These are phyloP conservation scores for Sebastes nivosus DNA, from an alignment of 2,797 vertebrate species.

Conservation along the genomic window DNA sequence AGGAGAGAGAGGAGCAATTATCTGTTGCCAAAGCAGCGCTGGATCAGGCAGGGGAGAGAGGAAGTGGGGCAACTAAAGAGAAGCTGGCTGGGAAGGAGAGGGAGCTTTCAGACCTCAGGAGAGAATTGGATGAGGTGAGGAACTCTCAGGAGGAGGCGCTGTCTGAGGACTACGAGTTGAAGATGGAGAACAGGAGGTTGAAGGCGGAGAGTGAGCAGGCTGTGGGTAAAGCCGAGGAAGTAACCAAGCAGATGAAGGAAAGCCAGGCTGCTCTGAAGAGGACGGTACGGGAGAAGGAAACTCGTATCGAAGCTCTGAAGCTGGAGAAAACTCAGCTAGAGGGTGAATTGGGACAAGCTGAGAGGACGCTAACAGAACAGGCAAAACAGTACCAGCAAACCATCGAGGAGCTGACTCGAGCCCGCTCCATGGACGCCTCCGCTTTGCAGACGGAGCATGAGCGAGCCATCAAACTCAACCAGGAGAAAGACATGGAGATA, in stretches of 20 bases:
- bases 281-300: slow-evolving; percentile 85
- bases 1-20: slow-evolving; percentile 84
- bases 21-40: slow-evolving; percentile 69
- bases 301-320: slow-evolving; percentile 87
- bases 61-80: slow-evolving; percentile 52
- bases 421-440: slow-evolving; percentile 84
- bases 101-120: slow-evolving; percentile 82
- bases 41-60: slow-evolving; percentile 53
- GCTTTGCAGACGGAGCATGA: slow-evolving; percentile 88
- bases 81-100: slow-evolving; percentile 77
- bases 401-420: slow-evolving; percentile 84
- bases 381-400: slow-evolving; percentile 86
- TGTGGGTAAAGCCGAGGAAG: slow-evolving; percentile 66
- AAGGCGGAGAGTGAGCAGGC: slow-evolving; percentile 59
- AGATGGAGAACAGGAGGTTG: slow-evolving; percentile 86
- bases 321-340: slow-evolving; percentile 88
- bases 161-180: slow-evolving; percentile 86
- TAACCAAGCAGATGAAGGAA: slow-evolving; percentile 83
- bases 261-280: slow-evolving; percentile 77
- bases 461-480: slow-evolving; percentile 84
- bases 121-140: slow-evolving; percentile 82
- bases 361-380: slow-evolving; percentile 84
- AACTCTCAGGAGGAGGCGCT: slow-evolving; percentile 79
- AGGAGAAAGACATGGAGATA: slow-evolving; percentile 90
- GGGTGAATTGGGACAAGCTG: slow-evolving; percentile 80